phyloP scores from a whole-genome alignment of 2,113 vertebrate species.

The Neotragus moschatus region DNA sequence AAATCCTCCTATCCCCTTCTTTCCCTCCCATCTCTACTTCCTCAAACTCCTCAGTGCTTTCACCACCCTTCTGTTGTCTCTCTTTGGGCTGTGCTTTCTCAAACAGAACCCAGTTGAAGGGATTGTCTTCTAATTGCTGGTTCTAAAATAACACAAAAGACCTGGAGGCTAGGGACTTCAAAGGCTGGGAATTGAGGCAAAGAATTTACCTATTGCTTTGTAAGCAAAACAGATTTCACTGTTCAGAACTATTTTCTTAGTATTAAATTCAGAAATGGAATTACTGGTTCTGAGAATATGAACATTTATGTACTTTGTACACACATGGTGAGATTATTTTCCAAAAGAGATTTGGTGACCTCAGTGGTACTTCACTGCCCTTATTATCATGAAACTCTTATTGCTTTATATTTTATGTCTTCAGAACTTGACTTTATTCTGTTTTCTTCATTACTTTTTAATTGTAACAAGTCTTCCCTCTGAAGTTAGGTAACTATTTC shows the following conservation, averaged over 20 bases:
- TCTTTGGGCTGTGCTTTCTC: not conserved
- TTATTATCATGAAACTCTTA: not conserved
- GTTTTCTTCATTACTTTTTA: not conserved
- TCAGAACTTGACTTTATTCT: not conserved
- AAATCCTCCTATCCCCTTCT: not conserved
- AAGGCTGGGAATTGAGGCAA: not conserved
- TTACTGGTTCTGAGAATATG: not conserved
- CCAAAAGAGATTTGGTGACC: not conserved
- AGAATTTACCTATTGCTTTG: not conserved
- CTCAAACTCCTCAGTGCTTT: not conserved
- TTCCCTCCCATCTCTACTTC: not conserved
- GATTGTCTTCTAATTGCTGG: slow-evolving; percentile 20
- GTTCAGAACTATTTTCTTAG: not conserved
- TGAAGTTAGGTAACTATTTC: not conserved
- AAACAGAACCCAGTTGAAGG: not conserved
- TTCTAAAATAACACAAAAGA: slow-evolving; percentile 15
- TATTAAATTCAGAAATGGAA: slow-evolving; percentile 21
- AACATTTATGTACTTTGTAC: not conserved
- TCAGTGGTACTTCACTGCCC: not conserved
- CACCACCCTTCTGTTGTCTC: not conserved
- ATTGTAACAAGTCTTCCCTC: not conserved
- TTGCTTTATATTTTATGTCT: not conserved
- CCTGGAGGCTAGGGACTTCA: not conserved
- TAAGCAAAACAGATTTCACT: not conserved
- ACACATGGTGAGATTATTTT: not conserved